Base-by-base conservation (phyloP, 2,113 vertebrate species). In the Morone chrysops region DNA sequence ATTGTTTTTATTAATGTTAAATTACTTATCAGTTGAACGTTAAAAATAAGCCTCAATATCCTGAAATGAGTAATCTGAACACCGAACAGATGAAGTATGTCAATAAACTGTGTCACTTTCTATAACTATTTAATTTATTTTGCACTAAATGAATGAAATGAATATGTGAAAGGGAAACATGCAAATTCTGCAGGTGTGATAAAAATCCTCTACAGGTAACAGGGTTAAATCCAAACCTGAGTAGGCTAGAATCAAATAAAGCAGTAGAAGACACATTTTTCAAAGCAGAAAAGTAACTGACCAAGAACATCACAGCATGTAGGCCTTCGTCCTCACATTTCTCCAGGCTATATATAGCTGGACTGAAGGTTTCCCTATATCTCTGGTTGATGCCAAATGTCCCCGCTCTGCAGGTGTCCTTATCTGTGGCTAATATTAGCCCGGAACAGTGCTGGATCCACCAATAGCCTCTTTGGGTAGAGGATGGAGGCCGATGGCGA, bases 371-470 rank as follows among this genome's bases (percentile, higher is more conserved):
- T 87, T 75, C 73, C 31, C n/a, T 78, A 22, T 38, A 75, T 72
- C 74, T 57, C 70, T 36, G 43, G 53, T 68, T 63, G 80, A 74
- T 75, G 79, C 88, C 85, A 88, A 79, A 86, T 80, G 87, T 84
- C 75, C 73, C 78, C 53, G 11, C 83, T 82, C 88, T 68, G 84
- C 83, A 91, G 86, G 86, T 78, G 86, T 89, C 80, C 84, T 70
- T 77, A 85, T 90, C 80, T 85, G 84, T 68, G 65, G 80, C 89
- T 92, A 90, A 93, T 90, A 87, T 93, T 92, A 91, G 78, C 73
- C 71, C 80, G 16, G 54, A 18, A 47, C 66, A 41, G 10, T 10
- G 22, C 51, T 60, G 70, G 50, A 73, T 91, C 80, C 78, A 84
- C 84, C 70, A 61, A 67, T 38, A 5, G 41, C 13, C 25, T 81